Evolutionary conservation across 2,113 vertebrate genomes (phyloP), one percentile per base, ranked within the genome.

Genomic region (Ceratotherium simum): DNA sequence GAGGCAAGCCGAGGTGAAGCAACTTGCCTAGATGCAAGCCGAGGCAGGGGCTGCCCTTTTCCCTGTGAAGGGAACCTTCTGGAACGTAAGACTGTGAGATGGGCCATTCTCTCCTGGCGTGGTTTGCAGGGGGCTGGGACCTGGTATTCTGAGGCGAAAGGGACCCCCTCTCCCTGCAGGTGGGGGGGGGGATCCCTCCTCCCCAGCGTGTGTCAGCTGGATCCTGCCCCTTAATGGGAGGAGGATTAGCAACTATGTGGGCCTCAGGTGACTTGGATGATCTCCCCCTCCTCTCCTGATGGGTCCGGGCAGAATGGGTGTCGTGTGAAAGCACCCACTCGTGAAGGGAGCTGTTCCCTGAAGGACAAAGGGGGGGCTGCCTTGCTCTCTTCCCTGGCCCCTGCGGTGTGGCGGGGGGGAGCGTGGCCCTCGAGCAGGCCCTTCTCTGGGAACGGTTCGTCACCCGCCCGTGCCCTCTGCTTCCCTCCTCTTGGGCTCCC

Each of bases 191-290:
- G 69, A 31, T 51, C 67, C 58, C 64, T 31, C 85, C 10, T 0
- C 91, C 51, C 64, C 73, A 18, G 76, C 76, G 5, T 54, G 1
- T 17, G 14, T 46, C 91, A 4, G 72, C 95, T 42, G 62, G 46
- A 39, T 73, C 80, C 93, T 62, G 8, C 58, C 33, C 92, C 42
- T 5, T 85, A 96, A 65, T 18, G 31, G 23, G 13, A 84, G 67
- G 93, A 98, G 64, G 89, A 94, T 86, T 97, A 96, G 95, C 96
- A 95, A 83, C 27, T 96, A 84, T 87, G n/a, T 94, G 86, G 80
- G 48, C 83, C 96, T 95, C 81, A 97, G 97, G 36, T 79, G 54
- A 96, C 73, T 0, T 2, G 79, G 86, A 67, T 97, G 93, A 95
- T 96, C 48, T 80, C 27, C 4, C 31, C 31, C 94, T 76, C 2